Conservation (phyloP, 2,888 invertebrate genomes). For the Melitaea athalia region DNA sequence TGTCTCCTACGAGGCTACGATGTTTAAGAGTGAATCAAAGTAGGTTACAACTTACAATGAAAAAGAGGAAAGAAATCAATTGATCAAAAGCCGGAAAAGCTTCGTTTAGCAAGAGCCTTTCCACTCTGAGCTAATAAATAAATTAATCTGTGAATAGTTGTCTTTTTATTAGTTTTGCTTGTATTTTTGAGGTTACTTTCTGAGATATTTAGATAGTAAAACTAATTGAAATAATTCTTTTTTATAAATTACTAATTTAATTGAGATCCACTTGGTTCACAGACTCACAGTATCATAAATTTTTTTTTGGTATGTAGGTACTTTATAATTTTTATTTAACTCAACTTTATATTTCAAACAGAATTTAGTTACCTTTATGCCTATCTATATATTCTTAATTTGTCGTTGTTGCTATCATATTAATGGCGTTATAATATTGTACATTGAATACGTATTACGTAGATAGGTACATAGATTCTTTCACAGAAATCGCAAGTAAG, state of each 20-base stretch:
- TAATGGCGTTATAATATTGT: too few species aligned
- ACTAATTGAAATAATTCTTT: too few species aligned
- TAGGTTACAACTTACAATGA: neutral
- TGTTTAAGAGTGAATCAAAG: neutral
- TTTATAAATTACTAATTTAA: neutral
- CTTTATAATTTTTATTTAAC: too few species aligned
- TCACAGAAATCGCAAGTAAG: constrained; percentile 1
- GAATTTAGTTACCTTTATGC: too few species aligned
- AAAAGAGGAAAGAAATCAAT: neutral
- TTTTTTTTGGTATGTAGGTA: too few species aligned
- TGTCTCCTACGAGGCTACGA: neutral
- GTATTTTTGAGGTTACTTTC: neutral
- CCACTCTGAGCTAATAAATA: neutral
- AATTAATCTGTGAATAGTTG: neutral
- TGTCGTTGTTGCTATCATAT: too few species aligned
- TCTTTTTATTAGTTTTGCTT: constrained; percentile 1
- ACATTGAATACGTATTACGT: too few species aligned
- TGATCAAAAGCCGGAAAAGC: neutral
- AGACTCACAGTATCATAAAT: too few species aligned
- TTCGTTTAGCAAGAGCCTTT: neutral
- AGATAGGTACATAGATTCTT: too few species aligned
- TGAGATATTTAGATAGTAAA: neutral
- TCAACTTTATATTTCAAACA: too few species aligned
- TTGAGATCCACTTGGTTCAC: too few species aligned
- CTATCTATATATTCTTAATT: too few species aligned